Base-by-base conservation (phyloP, 2,113 vertebrate species). In the Diadophis punctatus region DNA sequence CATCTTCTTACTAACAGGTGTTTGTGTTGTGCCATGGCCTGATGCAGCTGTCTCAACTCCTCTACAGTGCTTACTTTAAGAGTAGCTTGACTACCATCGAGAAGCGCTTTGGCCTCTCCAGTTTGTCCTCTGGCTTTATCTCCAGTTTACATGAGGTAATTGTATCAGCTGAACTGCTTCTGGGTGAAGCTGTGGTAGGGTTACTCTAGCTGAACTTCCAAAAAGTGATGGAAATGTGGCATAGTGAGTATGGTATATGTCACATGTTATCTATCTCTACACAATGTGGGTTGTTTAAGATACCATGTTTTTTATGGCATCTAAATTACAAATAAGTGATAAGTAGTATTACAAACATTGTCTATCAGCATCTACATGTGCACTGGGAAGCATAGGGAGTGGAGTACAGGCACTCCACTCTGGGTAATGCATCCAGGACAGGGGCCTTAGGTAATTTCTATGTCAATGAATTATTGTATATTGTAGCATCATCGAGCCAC, bases 21-120 rank as follows among this genome's bases (percentile, higher is more conserved):
- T 99, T 99, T 39, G 98, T 99, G 94, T 93, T 99, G 58, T 99
- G 98, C 95, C 99, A 99, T 0, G 97, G 99, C 53, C 96, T 99
- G 51, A 98, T 99, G 90, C 99, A 99, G 97, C 97, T 99, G 93
- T 98, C 98, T 53, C 99, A 99, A 97, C 98, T 99, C 88, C 98
- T 99, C 48, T 99, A 99, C 97, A 99, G 98, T 0, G 97, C 99
- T 91, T 99, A 99, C 97, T 99, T 99, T 97, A 99, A 99, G 97
- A 99, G 99, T 98, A 98, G 98, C 96, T 98, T 99, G 95, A 98
- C 98, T 94, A 99, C 99, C n/a, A 99, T 99, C 0, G 99, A 99
- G 97, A 98, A 98, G 90, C 98, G 98, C 96, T 99, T 98, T 0
- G 99, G 99, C 23, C 98, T 99, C 94, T 99, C 98, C 97, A 99